These are phyloP conservation scores for Schlechtendalia chinensis DNA, from an alignment of 1,140 invertebrate genomes.

Conservation along the genomic window DNA sequence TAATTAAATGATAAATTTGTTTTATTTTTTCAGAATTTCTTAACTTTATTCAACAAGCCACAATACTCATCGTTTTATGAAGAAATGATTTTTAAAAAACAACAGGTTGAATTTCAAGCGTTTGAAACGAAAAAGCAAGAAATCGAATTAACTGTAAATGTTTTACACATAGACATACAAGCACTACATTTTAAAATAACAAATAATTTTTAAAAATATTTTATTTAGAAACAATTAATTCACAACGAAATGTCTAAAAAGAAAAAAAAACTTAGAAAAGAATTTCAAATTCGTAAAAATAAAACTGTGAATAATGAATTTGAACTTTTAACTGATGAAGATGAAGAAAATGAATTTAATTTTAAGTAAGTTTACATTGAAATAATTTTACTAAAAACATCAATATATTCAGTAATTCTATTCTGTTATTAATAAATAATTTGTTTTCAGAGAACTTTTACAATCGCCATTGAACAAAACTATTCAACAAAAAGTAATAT, in stretches of 20 bases:
- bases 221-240: constrained; percentile 62
- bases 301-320: constrained; percentile 36
- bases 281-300: constrained; percentile 58
- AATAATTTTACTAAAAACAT: background rate
- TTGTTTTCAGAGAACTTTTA: constrained; percentile 2
- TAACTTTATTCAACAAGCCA: constrained; percentile 72
- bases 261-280: constrained; percentile 66
- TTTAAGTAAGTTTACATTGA: background rate
- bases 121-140: constrained; percentile 62
- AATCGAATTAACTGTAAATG: constrained; percentile 63
- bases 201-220: constrained; percentile 39
- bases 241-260: constrained; percentile 69
- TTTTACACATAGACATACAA: background rate
- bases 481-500: constrained; percentile 1
- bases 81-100: constrained; percentile 71
- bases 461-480: background rate
- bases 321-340: constrained; percentile 16
- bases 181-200: background rate
- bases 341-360: constrained; percentile 38
- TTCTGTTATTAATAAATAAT: background rate
- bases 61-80: constrained; percentile 76
- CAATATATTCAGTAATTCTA: no score
- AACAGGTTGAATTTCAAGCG: constrained; percentile 63
- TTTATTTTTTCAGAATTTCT: constrained; percentile 61
- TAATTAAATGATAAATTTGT: background rate